Percentiles rank a stretch among this genome's conserved stretches.
phyloP scores from a whole-genome alignment of 2,888 invertebrate genomes.

The Hetaerina titia region DNA sequence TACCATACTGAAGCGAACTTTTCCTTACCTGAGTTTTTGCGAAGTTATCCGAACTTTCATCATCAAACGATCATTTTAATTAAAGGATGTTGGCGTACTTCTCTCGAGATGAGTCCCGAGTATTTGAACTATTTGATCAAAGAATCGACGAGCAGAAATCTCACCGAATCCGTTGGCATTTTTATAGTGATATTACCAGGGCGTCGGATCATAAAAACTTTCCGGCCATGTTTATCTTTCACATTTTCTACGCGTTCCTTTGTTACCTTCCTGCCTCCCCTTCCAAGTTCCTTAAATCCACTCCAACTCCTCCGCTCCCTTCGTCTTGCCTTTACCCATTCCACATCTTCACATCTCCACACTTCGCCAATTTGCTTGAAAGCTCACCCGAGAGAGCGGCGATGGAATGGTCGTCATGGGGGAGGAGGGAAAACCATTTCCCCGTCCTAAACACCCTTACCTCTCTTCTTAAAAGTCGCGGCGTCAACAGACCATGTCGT shows the following conservation, averaged over 20 bases:
- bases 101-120: too few species aligned
- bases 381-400: background rate
- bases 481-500: background rate
- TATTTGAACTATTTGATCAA: too few species aligned
- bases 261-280: background rate
- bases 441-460: background rate
- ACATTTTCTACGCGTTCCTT: background rate
- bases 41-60: too few species aligned
- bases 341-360: background rate
- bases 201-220: too few species aligned
- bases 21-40: too few species aligned
- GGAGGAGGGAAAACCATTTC: background rate
- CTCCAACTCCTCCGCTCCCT: background rate
- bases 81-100: too few species aligned
- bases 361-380: constrained; percentile 57
- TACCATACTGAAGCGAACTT: too few species aligned
- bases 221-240: too few species aligned
- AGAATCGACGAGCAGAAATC: too few species aligned
- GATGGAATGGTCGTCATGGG: background rate
- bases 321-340: background rate
- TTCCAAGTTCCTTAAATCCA: background rate
- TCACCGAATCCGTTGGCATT: too few species aligned
- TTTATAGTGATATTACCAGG: too few species aligned
- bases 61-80: too few species aligned
- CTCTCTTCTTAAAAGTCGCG: background rate